Base-by-base conservation (phyloP, 92 coral and sea anemone species). In the Palythoa grandis region DNA sequence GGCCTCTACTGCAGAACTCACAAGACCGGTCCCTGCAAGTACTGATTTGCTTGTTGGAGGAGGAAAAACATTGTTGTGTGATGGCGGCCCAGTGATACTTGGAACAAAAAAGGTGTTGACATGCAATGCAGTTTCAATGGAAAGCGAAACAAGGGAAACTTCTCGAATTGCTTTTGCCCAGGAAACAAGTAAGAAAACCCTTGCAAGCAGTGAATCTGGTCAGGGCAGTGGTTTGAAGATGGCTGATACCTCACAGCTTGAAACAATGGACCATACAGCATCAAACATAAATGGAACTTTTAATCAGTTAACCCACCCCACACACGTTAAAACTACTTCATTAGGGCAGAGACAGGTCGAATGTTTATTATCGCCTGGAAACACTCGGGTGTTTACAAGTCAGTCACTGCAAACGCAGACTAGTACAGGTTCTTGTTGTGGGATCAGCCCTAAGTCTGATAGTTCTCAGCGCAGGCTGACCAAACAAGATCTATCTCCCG, bases 381-480 rank as follows among this genome's bases (percentile, higher is more conserved):
- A 6, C 82, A 12, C 20, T 17, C 39, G 25, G 16, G 19, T 69
- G 14, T 10, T 69, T 22, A 25, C 47, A 3, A 69, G 74, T 13
- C 74, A 69, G 47, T 19, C 23, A n/a, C 11, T 63, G 22, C 29
- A 63, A 19, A 63, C 69, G 17, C 48, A 25, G 24, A 29, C 50
- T 29, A 25, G 61, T 29, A 8, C 6, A 6, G 43, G 56, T 2
- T 37, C 38, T 11, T 5, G 22, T 24, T 19, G 25, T 23, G 47
- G 47, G 57, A 22, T 19, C 17, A 80, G 22, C 75, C 4, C 61
- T 52, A 52, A 14, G 60, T 54, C 9, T 43, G 7, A 20, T 47
- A 23, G 40, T n/a, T 20, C 75, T 24, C 47, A 76, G 82, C 22
- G 24, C 47, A 80, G 47, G 40, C 2, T 19, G 85, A 80, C 85